These are phyloP conservation scores for Lepus europaeus DNA, from an alignment of 2,113 vertebrate genomes.

Conservation along the genomic window DNA sequence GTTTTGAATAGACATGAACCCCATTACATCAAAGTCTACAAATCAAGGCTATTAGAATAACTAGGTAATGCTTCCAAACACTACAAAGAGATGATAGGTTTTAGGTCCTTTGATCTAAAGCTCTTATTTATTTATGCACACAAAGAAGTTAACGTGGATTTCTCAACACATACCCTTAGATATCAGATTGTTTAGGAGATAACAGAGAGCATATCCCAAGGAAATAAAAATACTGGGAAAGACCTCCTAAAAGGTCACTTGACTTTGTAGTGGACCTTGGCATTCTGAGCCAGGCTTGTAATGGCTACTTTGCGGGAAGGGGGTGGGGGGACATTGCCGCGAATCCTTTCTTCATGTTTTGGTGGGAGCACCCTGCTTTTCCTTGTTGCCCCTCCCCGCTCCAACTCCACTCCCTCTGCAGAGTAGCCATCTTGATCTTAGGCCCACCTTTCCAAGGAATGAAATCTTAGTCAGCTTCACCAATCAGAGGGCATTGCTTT, in stretches of 20 bases:
- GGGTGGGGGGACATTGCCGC: not conserved
- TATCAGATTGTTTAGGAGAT: not conserved
- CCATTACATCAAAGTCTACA: not conserved
- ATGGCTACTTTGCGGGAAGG: not conserved
- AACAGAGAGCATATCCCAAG: not conserved
- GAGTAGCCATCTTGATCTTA: not conserved
- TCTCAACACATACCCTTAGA: not conserved
- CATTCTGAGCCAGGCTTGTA: not conserved
- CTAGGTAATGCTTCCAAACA: constrained; percentile 17
- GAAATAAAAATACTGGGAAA: not conserved
- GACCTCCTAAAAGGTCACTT: fast-evolving
- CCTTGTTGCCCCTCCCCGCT: not conserved
- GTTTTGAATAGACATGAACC: not conserved
- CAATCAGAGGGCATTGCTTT: not conserved
- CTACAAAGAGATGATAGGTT: not conserved
- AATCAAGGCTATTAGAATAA: constrained; percentile 24
- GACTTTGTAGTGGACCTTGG: not conserved
- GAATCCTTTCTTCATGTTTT: not conserved
- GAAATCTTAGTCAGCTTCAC: not conserved
- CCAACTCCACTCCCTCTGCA: not conserved
- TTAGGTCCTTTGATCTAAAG: constrained; percentile 29
- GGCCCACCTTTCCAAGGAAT: not conserved
- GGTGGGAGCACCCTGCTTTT: not conserved
- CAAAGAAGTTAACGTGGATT: not conserved
- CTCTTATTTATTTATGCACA: constrained; percentile 7